Evolutionary conservation across 2,113 vertebrate species (phyloP).

Genomic region (Chrysochloris asiatica): DNA sequence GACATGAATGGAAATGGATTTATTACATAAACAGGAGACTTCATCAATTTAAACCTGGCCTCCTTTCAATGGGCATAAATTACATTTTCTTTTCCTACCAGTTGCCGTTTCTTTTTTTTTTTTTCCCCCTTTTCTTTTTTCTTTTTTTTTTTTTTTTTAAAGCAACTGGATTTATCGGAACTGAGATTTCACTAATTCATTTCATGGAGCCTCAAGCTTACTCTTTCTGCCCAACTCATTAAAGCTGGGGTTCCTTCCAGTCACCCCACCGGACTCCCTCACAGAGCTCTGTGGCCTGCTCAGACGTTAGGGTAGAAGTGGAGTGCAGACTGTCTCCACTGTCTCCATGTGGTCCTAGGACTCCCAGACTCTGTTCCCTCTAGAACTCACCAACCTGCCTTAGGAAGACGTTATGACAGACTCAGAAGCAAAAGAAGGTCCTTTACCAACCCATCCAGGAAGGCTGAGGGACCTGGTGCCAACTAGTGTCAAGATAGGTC

Average conservation of each 20-base stretch:
- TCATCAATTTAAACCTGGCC: conserved; percentile 82
- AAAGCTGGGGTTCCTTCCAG: conserved; percentile 30
- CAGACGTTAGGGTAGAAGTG: not conserved
- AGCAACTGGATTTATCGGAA: conserved; percentile 80
- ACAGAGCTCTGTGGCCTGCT: not conserved
- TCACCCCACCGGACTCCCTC: not conserved
- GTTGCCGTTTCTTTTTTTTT: conserved; percentile 51
- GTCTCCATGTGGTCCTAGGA: not conserved
- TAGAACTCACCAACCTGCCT: not conserved
- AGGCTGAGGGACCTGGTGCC: not conserved
- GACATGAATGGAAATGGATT: conserved; percentile 82
- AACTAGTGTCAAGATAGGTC: not conserved
- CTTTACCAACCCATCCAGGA: not conserved
- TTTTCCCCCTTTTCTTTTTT: conserved; percentile 48
- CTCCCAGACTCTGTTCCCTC: not conserved
- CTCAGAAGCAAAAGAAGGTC: not conserved
- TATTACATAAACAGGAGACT: conserved; percentile 82
- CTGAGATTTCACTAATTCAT: conserved; percentile 77
- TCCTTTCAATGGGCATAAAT: conserved; percentile 81
- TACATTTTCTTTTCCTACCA: conserved; percentile 81
- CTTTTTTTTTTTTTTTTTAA: conserved; percentile 51
- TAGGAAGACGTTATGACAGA: not conserved
- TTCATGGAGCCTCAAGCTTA: conserved; percentile 63
- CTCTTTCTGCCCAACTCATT: conserved; percentile 66
- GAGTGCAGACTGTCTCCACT: too few relatives aligned